phyloP scores from a whole-genome alignment of 2,113 vertebrate genomes.

The Choloepus hoffmanni region DNA sequence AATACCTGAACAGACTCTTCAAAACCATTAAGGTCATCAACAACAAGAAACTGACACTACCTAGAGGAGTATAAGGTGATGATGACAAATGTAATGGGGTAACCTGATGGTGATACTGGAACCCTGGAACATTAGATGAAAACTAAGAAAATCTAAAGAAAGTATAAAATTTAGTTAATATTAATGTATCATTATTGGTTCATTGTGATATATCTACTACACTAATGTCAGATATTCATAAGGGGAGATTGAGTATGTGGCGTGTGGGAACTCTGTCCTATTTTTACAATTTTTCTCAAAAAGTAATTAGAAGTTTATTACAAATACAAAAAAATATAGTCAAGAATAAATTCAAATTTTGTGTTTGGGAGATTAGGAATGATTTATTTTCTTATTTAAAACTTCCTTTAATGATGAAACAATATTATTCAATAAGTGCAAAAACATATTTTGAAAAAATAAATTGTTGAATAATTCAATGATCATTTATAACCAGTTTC shows the following conservation, averaged over 20 bases:
- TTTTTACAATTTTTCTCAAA: neutral
- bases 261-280: neutral
- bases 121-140: neutral
- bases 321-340: neutral
- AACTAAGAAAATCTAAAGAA: neutral
- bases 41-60: too few relatives aligned
- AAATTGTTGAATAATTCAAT: neutral
- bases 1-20: too few relatives aligned
- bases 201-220: neutral
- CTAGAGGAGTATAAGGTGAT: too few relatives aligned
- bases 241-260: neutral
- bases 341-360: neutral
- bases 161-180: too few relatives aligned
- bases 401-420: neutral
- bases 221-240: neutral
- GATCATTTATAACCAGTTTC: neutral
- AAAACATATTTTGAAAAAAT: neutral
- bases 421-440: neutral
- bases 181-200: too few relatives aligned
- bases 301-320: neutral
- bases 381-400: neutral
- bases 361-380: neutral
- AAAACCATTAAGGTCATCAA: too few relatives aligned
- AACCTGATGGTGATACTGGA: neutral
- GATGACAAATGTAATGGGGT: neutral